Evolutionary conservation across 1,140 invertebrate species (phyloP), one percentile per base, ranked within the genome.

Genomic region (Papilio dardanus): DNA sequence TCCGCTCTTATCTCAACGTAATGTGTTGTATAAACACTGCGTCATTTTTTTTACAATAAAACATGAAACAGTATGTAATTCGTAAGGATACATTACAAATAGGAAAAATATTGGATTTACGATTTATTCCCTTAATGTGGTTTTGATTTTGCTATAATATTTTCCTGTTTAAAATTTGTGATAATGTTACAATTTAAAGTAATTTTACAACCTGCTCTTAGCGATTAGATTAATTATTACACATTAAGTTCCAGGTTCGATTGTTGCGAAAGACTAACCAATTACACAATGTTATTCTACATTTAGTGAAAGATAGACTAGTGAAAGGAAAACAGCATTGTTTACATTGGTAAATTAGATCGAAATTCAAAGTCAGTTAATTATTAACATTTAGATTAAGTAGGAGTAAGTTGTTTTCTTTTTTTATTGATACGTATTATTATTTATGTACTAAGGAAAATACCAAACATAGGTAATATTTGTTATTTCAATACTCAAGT

Each of bases 1-100:
- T 73, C 71, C 71, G 71, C 28, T 73, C 46, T 73, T 73, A 73
- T 73, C 71, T 73, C 28, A 58, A 58, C 71, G 50, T n/a, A 71
- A 69, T 42, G 67, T 71, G 35, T 71, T 46, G 68, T 71, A 30
- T 71, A 50, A 71, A 71, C 68, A 71, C 68, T 46, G 40, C 40
- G 37, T 42, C 42, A 71, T 71, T 71, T 71, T 71, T 37, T 71
- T 62, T 62, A 62, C 24, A 62, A 28, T 30, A 62, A 62, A 62
- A 62, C 21, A 62, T 28, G 3, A n/a, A 28, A 30, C 2, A 28
- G 54, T 62, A n/a, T n/a, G n/a, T n/a, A 62, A 62, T 62, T 24
- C 21, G 46, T 24, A 50, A 50, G 4, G 4, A 1, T 28, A 28
- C 21, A 62, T 28, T 14, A 28, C 0, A 12, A 58, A 58, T 30